Base-by-base conservation (phyloP, 2,888 invertebrate genomes). In the Antitype chi region DNA sequence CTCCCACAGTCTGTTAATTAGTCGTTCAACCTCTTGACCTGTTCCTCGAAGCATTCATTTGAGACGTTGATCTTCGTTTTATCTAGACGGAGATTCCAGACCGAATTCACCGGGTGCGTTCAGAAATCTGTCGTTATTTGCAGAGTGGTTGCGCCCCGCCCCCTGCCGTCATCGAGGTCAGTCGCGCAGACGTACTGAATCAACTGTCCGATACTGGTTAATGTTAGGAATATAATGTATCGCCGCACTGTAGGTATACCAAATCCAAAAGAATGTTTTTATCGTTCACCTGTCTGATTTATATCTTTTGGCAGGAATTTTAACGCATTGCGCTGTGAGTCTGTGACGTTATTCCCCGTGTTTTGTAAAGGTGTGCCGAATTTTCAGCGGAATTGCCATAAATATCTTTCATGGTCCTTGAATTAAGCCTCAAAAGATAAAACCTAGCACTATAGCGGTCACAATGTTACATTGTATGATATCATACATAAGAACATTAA, bases 151-250 rank as follows among this genome's bases (percentile, higher is more conserved):
- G 79, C 81, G 90, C 91, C 91, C 91, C 93, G 90, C 93, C 91
- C 92, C 92, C 92, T 90, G 87, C 87, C 87, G 89, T 90, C 91
- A 93, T 91, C 91, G 92, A 93, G 93, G 94, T 92, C 93, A 93
- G 87, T 88, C 90, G 94, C 93, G 93, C 91, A 91, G 91, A 91
- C 91, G 90, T 91, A 90, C 89, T 88, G 84, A 81, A 85, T 90
- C 88, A 87, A 89, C 90, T 88, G 89, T 87, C 89, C 86, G 89
- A 91, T 88, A 89, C 84, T 89, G 87, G 87, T 88, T 88, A 71
- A 82, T 84, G 82, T 89, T 88, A 85, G 86, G 89, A 88, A 88
- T 90, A 89, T 85, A 78, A 80, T 82, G 74, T 83, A 85, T 81
- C 76, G 71, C 59, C 55, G 20, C 60, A 63, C 43, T 62, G 52